phyloP scores from a whole-genome alignment of 2,797 vertebrate genomes.

The Girardinus metallicus region DNA sequence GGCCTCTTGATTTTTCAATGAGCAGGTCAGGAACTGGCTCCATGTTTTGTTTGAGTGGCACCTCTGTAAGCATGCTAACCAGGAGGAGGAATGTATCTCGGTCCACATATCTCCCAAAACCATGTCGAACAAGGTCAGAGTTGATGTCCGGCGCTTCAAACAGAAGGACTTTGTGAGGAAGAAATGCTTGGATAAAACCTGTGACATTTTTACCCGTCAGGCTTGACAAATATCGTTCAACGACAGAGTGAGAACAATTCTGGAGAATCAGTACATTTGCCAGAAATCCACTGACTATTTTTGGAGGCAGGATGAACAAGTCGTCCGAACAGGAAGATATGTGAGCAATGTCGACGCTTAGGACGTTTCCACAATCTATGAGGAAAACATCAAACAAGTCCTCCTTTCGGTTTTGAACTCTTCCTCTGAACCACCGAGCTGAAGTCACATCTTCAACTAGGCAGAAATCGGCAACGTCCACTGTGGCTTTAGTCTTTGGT shows the following conservation, averaged over 20 bases:
- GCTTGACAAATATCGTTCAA: constrained; percentile 85
- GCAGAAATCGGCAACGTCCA: constrained; percentile 84
- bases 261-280: constrained; percentile 86
- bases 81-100: constrained; percentile 87
- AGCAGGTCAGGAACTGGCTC: constrained; percentile 81
- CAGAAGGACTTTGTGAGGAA: constrained; percentile 84
- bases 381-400: constrained; percentile 83
- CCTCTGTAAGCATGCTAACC: constrained; percentile 82
- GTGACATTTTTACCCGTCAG: constrained; percentile 82
- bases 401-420: constrained; percentile 81
- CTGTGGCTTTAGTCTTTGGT: constrained; percentile 75
- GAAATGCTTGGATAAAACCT: constrained; percentile 83
- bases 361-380: constrained; percentile 85
- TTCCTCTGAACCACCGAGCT: constrained; percentile 90
- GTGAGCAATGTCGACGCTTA: constrained; percentile 73
- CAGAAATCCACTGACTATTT: constrained; percentile 88
- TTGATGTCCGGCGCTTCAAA: constrained; percentile 87
- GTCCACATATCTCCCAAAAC: constrained; percentile 86
- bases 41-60: constrained; percentile 71
- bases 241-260: constrained; percentile 76
- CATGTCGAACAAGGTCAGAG: constrained; percentile 79
- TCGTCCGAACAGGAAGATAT: constrained; percentile 83
- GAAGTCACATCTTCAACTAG: constrained; percentile 87
- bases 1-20: constrained; percentile 69
- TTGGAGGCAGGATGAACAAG: constrained; percentile 88